Evolutionary conservation across 2,888 invertebrate species (phyloP).

Genomic region (Lamproptera curius): DNA sequence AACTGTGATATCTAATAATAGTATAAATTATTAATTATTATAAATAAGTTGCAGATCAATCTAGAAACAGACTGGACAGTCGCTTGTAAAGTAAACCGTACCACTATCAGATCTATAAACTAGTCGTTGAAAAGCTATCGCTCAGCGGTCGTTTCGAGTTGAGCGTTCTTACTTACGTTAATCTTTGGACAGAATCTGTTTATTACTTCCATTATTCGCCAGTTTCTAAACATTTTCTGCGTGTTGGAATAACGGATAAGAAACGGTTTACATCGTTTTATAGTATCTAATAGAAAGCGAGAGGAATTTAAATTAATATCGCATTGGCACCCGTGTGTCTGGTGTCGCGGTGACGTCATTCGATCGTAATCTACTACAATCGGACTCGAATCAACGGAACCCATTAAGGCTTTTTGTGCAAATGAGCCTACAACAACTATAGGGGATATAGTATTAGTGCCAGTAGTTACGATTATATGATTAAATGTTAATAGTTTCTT

Average conservation of each 20-base stretch:
- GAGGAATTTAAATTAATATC: conserved; percentile 58
- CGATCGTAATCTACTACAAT: conserved; percentile 38
- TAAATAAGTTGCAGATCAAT: no score
- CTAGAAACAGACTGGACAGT: neutral
- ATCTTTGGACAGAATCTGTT: conserved; percentile 18
- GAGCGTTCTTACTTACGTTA: conserved; percentile 16
- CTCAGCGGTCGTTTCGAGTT: conserved; percentile 11
- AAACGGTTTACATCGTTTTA: no score
- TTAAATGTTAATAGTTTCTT: no score
- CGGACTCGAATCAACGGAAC: conserved; percentile 35
- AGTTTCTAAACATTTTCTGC: conserved; percentile 10
- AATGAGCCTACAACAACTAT: no score
- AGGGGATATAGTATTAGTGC: neutral
- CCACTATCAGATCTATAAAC: conserved; percentile 16
- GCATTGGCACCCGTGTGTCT: conserved; percentile 69
- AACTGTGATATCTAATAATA: no score
- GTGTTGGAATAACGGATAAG: no score
- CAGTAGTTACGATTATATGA: no score
- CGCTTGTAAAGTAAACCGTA: conserved; percentile 4
- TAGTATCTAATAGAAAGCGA: conserved; percentile 28
- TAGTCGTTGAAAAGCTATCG: conserved; percentile 19
- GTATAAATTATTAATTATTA: no score
- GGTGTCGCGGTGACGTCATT: conserved; percentile 57
- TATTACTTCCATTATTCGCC: conserved; percentile 21
- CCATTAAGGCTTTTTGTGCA: conserved; percentile 36